These are phyloP conservation scores for Orthosia gracilis DNA, from an alignment of 2,888 invertebrate species.

Conservation along the genomic window DNA sequence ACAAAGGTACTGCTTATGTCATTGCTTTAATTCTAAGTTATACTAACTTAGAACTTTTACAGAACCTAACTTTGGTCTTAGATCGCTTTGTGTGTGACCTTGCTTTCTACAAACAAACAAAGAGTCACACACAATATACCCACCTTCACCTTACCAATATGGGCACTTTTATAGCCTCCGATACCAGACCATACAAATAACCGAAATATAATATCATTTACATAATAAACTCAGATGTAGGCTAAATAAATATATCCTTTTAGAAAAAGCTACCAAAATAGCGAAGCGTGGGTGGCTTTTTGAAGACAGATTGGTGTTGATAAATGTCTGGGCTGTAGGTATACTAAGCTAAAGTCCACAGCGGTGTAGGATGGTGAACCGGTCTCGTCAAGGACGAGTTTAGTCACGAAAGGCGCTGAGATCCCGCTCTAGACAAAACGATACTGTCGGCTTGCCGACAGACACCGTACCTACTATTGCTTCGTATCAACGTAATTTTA, in stretches of 20 bases:
- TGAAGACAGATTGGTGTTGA: conserved; percentile 33
- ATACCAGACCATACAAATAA: not conserved
- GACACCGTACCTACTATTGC: conserved; percentile 12
- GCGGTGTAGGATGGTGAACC: conserved; percentile 61
- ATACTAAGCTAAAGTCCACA: conserved; percentile 41
- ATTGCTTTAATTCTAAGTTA: not conserved
- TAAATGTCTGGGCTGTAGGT: conserved; percentile 54
- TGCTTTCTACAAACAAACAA: conserved; percentile 9
- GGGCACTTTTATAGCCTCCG: conserved; percentile 1
- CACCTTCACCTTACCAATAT: conserved; percentile 10
- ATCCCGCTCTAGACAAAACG: conserved; percentile 50
- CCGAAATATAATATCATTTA: conserved; percentile 28
- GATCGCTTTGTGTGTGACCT: not conserved
- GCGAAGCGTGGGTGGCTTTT: conserved; percentile 46
- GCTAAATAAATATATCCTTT: conserved; percentile 15
- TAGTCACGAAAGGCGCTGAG: conserved; percentile 62
- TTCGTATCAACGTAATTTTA: conserved; percentile 28
- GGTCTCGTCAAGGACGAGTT: conserved; percentile 66
- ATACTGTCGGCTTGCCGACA: conserved; percentile 24
- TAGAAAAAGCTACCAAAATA: conserved; percentile 30
- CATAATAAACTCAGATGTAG: conserved; percentile 29
- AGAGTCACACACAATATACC: not conserved
- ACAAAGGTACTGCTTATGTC: too few species aligned
- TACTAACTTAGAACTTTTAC: not conserved
- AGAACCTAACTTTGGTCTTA: not conserved